phyloP scores from a whole-genome alignment of 1,140 invertebrate genomes.

The Rhynchophorus ferrugineus region DNA sequence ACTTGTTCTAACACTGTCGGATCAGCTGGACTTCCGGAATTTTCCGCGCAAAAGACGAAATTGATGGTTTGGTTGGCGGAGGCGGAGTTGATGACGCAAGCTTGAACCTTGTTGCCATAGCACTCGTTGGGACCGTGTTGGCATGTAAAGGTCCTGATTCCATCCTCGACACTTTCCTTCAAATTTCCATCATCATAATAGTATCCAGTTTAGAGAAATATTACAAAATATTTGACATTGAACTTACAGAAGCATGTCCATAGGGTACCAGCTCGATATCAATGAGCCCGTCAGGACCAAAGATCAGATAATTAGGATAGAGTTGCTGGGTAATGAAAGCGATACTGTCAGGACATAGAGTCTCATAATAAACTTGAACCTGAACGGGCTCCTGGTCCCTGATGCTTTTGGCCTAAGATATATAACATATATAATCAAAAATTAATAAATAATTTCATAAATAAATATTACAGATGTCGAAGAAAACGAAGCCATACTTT shows the following conservation, averaged over 20 bases:
- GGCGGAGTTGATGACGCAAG: constrained; percentile 48
- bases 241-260: constrained; percentile 67
- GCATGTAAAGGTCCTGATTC: constrained; percentile 49
- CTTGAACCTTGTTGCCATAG: constrained; percentile 54
- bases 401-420: not conserved
- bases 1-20: constrained; percentile 8
- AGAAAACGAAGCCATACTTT: too few species aligned
- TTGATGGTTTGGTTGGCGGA: constrained; percentile 4
- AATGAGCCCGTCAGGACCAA: constrained; percentile 43
- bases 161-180: constrained; percentile 22
- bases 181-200: too few species aligned
- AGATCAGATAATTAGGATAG: constrained; percentile 29
- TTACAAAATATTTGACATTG: too few species aligned
- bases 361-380: constrained; percentile 64
- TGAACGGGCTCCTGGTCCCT: constrained; percentile 14
- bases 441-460: not conserved
- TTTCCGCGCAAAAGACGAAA: constrained; percentile 11
- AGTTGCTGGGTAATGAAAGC: constrained; percentile 40
- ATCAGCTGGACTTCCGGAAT: constrained; percentile 3
- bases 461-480: too few species aligned
- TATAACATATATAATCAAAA: not conserved
- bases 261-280: constrained; percentile 58
- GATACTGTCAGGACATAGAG: constrained; percentile 67
- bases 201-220: too few species aligned
- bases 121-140: constrained; percentile 62